Base-by-base conservation (phyloP, 2,888 invertebrate genomes). In the Alsophila aescularia region DNA sequence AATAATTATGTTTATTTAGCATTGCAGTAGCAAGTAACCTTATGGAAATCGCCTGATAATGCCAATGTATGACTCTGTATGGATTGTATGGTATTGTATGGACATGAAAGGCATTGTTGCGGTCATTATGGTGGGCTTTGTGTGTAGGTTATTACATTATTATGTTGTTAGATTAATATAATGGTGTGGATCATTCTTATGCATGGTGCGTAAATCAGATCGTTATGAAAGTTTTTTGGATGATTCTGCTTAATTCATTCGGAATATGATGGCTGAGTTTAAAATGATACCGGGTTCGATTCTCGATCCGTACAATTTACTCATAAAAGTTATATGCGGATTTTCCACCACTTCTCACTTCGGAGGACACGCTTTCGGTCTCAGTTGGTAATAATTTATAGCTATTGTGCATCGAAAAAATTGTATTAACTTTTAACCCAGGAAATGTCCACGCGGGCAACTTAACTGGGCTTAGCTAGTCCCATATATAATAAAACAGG, bases 1-100 rank as follows among this genome's bases (percentile, higher is more conserved):
- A 81, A 80, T 79, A 78, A 79, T 76, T 79, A 72, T 80, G 74
- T 79, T 76, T 77, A 75, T 77, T 78, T 73, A 73, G 71, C 68
- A 61, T 65, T 66, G 72, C 68, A 67, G 71, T 67, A 60, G 64
- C 69, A 75, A 24, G 24, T 24, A 24, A 79, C 81, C 80, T 81
- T 80, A 53, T 68, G 70, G 75, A 75, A 79, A 81, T 78, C 73
- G 62, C 66, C 47, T 53, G 55, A 50, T 45, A 50, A 51, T 50
- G 42, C 55, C 39, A 57, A 57, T 56, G 39, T 51, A 34, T 47
- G 45, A 16, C 27, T 34, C 13, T 55, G 35, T 39, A 39, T 14
- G 18, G 12, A 2, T 40, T 51, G 45, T 50, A 50, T 45, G 55
- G 45, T n/a, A 24, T 16, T 50, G 49, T 55, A 43, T 56, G 45